Conservation (phyloP, 2,113 vertebrate genomes). For the Strix uralensis region DNA sequence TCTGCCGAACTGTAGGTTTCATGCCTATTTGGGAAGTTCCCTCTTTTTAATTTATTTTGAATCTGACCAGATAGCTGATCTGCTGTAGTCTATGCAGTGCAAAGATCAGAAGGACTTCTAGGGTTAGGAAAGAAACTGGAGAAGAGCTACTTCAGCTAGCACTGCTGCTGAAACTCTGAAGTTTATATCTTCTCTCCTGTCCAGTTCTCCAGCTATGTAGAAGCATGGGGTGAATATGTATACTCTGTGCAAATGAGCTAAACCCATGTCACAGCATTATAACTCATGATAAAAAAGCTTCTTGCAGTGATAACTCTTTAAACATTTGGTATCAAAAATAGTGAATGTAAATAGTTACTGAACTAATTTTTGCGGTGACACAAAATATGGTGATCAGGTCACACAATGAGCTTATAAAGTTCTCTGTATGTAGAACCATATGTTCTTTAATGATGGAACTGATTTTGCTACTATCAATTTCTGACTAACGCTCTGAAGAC, state of each 20-base stretch:
- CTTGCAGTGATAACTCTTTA: not conserved
- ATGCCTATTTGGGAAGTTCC: not conserved
- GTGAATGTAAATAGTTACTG: not conserved
- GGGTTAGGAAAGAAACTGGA: not conserved
- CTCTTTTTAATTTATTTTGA: not conserved
- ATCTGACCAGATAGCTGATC: not conserved
- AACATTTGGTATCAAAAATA: not conserved
- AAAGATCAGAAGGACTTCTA: not conserved
- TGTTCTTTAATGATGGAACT: not conserved
- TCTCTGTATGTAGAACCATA: not conserved
- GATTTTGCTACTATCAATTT: not conserved
- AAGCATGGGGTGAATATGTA: fast-evolving
- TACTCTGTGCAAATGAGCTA: not conserved
- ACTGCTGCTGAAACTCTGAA: not conserved
- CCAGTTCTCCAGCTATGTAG: not conserved
- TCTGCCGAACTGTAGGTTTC: not conserved
- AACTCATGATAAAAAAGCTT: not conserved
- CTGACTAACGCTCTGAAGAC: not conserved
- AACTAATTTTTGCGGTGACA: not conserved
- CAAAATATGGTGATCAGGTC: fast-evolving
- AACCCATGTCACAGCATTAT: not conserved
- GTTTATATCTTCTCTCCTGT: not conserved
- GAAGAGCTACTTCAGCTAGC: not conserved
- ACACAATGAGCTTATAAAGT: not conserved
- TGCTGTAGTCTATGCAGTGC: not conserved